Percentiles rank a stretch among this genome's conserved stretches.
Conservation (phyloP, 2,888 invertebrate genomes). For the Catonia carolina region DNA sequence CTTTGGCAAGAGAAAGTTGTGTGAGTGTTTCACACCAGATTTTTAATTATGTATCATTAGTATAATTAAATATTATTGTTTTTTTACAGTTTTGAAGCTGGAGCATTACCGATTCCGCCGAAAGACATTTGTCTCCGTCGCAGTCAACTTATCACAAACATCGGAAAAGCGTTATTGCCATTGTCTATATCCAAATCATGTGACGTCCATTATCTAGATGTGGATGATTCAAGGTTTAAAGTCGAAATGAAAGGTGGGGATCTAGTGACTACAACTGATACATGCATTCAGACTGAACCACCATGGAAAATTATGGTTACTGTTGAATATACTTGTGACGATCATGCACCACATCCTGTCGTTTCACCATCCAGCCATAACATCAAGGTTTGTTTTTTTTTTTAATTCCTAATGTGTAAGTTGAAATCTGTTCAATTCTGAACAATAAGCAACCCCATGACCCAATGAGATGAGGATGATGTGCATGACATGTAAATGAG, state of each 20-base stretch:
- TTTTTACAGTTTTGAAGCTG: constrained; percentile 9
- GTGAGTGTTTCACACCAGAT: too few relatives aligned
- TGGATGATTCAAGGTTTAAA: constrained; percentile 67
- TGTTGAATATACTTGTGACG: constrained; percentile 42
- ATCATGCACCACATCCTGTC: constrained; percentile 25
- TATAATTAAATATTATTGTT: constrained; percentile 13
- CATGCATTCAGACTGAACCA: constrained; percentile 67
- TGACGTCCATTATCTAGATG: constrained; percentile 67
- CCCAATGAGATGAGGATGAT: too few relatives aligned
- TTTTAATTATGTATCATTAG: background rate
- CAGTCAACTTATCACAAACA: constrained; percentile 72
- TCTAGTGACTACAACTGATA: constrained; percentile 68
- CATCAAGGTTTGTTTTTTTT: constrained; percentile 33
- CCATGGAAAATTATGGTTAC: constrained; percentile 74
- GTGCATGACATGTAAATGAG: too few relatives aligned
- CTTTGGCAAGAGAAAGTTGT: too few relatives aligned
- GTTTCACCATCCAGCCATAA: constrained; percentile 34
- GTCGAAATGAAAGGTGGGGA: constrained; percentile 75
- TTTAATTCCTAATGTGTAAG: too few relatives aligned
- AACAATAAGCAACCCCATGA: too few relatives aligned
- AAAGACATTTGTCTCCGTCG: constrained; percentile 65
- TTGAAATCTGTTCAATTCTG: too few relatives aligned
- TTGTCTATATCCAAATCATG: constrained; percentile 50
- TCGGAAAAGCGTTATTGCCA: constrained; percentile 40
- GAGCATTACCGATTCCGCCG: constrained; percentile 4